Percentiles rank a stretch among this genome's conserved stretches.
Evolutionary conservation across 1,140 invertebrate species (phyloP).

Genomic region (Ectropis grisescens): DNA sequence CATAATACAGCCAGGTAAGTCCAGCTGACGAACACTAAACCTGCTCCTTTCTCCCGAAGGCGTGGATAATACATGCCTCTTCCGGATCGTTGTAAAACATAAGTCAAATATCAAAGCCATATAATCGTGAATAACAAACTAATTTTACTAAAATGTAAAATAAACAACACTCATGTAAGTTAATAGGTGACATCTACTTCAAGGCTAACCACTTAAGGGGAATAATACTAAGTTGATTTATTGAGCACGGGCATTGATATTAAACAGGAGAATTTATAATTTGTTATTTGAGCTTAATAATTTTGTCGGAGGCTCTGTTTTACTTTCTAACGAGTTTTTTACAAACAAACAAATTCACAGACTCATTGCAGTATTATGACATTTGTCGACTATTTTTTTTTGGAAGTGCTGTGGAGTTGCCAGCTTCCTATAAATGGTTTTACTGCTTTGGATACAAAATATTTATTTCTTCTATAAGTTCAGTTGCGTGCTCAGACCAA

Average conservation of each 20-base stretch:
- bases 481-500: no score
- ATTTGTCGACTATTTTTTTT: no score
- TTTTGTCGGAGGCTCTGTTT: no score
- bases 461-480: no score
- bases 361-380: constrained; percentile 56
- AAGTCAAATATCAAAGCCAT: constrained; percentile 67
- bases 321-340: constrained; percentile 62
- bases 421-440: no score
- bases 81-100: constrained; percentile 54
- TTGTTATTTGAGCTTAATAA: no score
- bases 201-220: constrained; percentile 64
- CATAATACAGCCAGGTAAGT: constrained; percentile 57
- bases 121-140: constrained; percentile 60
- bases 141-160: constrained; percentile 67
- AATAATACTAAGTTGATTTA: constrained; percentile 36
- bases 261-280: no score
- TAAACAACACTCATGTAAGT: constrained; percentile 63
- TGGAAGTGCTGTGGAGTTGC: no score
- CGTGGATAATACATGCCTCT: constrained; percentile 67
- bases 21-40: constrained; percentile 58
- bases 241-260: constrained; percentile 19
- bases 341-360: constrained; percentile 60
- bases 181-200: constrained; percentile 64
- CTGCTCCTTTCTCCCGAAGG: constrained; percentile 59
- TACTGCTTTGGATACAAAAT: no score